Evolutionary conservation across 2,888 invertebrate genomes (phyloP), one percentile per base, ranked within the genome.

Genomic region (Polydesmus complanatus): DNA sequence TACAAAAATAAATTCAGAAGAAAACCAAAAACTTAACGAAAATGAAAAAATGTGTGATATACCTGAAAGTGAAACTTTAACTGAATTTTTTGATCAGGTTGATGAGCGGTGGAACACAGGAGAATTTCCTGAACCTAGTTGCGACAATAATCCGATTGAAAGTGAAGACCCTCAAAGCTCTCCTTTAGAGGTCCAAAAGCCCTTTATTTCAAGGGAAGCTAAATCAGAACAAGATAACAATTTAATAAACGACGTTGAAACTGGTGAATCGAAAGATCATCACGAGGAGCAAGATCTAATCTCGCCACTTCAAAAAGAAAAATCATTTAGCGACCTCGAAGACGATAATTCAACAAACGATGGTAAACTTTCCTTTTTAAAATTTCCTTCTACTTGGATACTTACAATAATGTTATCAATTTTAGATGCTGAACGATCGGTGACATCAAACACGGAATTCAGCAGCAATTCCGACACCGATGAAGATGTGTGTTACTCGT

Each of bases 401-500:
- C 21, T 21, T 54, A 54, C 14, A 5, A 14, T 11, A 11, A 8
- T 54, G 14, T 54, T 26, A n/a, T n/a, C n/a, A 52, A 22, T 51
- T 21, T 11, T 37, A 58, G 58, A 58, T 58, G 58, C 58, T 18
- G 58, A 58, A 27, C 51, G 49, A 14, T 52, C 51, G n/a, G 27
- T 58, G 14, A 37, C 37, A 8, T 37, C 37, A 37, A 14, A 5
- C 5, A 37, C 8, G 8, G 37, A 37, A 37, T 5, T 14, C 14
- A 8, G 8, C 5, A 37, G 8, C 37, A 37, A 37, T 37, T 37
- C 37, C 8, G 55, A 37, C 19, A 53, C 58, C 3, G 58, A 58
- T 53, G 60, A 55, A 18, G 60, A 60, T 22, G 60, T 60, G 14
- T 27, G 52, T 60, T 60, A 25, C 22, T 37, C 52, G 47, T 14